Evolutionary conservation across 2,797 vertebrate species (phyloP), one percentile per base, ranked within the genome.

Genomic region (Rhinatrema bivittatum): DNA sequence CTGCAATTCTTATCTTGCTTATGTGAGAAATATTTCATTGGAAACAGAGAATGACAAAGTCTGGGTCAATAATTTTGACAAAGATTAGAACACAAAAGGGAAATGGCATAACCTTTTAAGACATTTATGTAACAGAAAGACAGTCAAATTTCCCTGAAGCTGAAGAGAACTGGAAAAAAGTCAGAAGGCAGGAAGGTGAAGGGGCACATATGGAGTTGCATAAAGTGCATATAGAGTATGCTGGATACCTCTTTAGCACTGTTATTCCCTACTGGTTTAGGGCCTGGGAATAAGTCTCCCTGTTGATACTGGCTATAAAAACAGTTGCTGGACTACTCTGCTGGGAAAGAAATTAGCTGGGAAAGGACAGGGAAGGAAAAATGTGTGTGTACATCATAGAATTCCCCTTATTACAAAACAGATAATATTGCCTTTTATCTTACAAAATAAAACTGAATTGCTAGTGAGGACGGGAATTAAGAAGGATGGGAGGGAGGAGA

Each of bases 201-300:
- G 29, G 10, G 5, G 29, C 20, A 22, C 32, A 20, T 5, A 49
- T 21, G 9, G 20, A 24, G 15, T 8, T 14, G 31, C n/a, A n/a
- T n/a, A n/a, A n/a, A n/a, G n/a, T 29, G 42, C 34, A 10, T 5
- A n/a, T n/a, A n/a, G 12, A n/a, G 20, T 11, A 29, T 10, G 16
- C 37, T 3, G 9, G 24, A 32, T 8, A 16, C 12, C 27, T 32
- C 33, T 50, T 13, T 44, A 27, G 21, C 50, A 32, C 14, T 25
- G 29, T 33, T 50, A 18, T 46, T 12, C 26, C 32, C 29, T 30
- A 45, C 46, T 64, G 36, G 27, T 27, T 10, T 7, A 43, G 55
- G 39, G 41, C 53, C 61, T 78, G 75, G 57, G 67, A 74, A 67
- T 53, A 50, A 48, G 3, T 40, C 22, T 64, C 53, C 53, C 60